Conservation (phyloP, 2,888 invertebrate genomes). For the Acanthacorydalis orientalis region DNA sequence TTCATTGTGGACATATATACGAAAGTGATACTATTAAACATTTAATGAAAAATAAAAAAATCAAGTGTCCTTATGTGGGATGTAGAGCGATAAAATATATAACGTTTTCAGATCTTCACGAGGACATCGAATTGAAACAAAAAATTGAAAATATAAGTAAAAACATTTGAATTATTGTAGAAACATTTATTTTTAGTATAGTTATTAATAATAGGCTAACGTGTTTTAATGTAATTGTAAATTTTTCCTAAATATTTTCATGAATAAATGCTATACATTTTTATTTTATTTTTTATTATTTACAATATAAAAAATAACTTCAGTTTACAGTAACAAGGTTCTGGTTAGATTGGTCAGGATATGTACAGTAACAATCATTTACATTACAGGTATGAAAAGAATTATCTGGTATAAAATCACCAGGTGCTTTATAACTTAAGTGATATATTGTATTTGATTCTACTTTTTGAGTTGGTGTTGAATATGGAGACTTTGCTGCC, state of each 20-base stretch:
- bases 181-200: background rate
- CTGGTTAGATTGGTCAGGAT: slow-evolving; percentile 8
- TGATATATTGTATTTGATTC: slow-evolving; percentile 43
- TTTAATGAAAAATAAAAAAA: slow-evolving; percentile 15
- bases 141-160: slow-evolving; percentile 9
- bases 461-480: slow-evolving; percentile 26
- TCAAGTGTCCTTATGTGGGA: slow-evolving; percentile 20
- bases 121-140: slow-evolving; percentile 13
- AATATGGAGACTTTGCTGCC: slow-evolving; percentile 24
- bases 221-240: background rate
- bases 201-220: background rate
- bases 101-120: slow-evolving; percentile 11
- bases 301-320: background rate
- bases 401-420: slow-evolving; percentile 33
- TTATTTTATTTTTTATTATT: background rate
- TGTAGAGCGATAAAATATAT: slow-evolving; percentile 13
- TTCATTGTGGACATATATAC: slow-evolving; percentile 19
- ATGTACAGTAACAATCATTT: slow-evolving; percentile 29
- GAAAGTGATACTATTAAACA: slow-evolving; percentile 15
- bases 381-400: slow-evolving; percentile 36
- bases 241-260: background rate
- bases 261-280: background rate
- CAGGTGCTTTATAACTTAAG: slow-evolving; percentile 41
- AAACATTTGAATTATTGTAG: background rate
- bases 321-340: background rate